These are phyloP conservation scores for Drosophila tropicalis DNA, from an alignment of 1,140 invertebrate genomes.

Conservation along the genomic window DNA sequence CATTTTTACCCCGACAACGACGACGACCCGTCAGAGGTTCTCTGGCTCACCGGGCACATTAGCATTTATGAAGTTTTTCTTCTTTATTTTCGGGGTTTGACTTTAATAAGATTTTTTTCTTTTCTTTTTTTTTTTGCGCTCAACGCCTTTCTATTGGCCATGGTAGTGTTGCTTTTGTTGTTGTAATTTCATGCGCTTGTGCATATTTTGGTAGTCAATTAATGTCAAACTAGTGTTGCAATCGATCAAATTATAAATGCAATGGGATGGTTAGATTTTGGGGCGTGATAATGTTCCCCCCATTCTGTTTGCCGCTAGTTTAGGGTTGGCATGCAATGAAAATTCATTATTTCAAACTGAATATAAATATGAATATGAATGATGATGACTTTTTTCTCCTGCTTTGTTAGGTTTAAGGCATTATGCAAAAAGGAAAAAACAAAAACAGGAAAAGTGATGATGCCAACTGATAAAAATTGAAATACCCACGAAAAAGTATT, in stretches of 20 bases:
- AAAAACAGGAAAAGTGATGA: conserved; percentile 42
- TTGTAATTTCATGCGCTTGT: conserved; percentile 79
- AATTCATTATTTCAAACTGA: conserved; percentile 56
- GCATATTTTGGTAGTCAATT: conserved; percentile 79
- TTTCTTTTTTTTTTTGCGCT: not conserved
- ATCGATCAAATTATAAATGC: conserved; percentile 76
- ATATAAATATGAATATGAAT: conserved; percentile 65
- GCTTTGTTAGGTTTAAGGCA: conserved; percentile 21
- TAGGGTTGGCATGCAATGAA: conserved; percentile 50
- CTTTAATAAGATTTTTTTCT: conserved; percentile 73
- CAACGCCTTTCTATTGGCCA: too few species aligned
- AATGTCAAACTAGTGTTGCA: conserved; percentile 78
- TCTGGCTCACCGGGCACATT: conserved; percentile 59
- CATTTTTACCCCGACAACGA: conserved; percentile 53
- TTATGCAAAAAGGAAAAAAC: conserved; percentile 15
- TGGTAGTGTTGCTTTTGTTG: not conserved
- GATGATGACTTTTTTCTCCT: conserved; percentile 49
- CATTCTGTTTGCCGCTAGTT: not conserved
- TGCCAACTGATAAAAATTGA: conserved; percentile 44
- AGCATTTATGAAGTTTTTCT: conserved; percentile 75
- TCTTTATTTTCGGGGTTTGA: conserved; percentile 58
- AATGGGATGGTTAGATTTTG: conserved; percentile 26
- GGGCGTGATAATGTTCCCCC: conserved; percentile 20
- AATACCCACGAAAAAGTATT: not conserved
- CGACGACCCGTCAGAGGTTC: conserved; percentile 32